Conservation (phyloP, 2,888 invertebrate species). For the Ectemnius continuus region DNA sequence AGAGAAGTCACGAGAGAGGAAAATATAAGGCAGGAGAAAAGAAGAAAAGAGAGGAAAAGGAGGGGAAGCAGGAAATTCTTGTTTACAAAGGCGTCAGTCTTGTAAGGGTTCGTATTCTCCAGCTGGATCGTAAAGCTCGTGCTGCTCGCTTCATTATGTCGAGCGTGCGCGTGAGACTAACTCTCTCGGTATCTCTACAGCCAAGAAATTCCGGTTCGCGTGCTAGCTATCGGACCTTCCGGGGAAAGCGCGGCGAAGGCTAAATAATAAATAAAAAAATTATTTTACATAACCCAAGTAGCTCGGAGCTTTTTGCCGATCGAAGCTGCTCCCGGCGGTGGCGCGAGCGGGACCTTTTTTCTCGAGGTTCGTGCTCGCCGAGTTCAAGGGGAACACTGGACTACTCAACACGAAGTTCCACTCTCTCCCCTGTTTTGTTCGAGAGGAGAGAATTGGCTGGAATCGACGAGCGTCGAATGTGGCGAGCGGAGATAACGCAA, state of each 20-base stretch:
- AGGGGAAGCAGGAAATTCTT: conserved; percentile 3
- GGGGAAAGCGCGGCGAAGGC: conserved; percentile 43
- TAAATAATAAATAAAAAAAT: conserved; percentile 70
- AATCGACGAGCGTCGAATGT: conserved; percentile 38
- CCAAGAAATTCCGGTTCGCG: conserved; percentile 61
- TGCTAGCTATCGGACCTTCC: conserved; percentile 60
- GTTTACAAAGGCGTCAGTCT: conserved; percentile 43
- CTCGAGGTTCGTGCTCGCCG: conserved; percentile 22
- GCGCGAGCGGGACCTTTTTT: conserved; percentile 9
- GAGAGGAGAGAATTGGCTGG: conserved; percentile 28
- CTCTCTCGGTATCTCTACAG: conserved; percentile 31
- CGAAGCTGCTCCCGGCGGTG: conserved; percentile 19
- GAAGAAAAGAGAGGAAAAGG: background rate
- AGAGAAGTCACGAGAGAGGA: background rate
- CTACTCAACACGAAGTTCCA: too few species aligned
- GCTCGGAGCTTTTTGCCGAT: conserved; percentile 23
- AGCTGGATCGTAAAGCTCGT: conserved; percentile 28
- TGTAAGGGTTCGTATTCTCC: conserved; percentile 38
- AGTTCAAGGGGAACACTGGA: conserved; percentile 17
- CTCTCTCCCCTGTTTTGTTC: too few species aligned
- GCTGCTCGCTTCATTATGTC: conserved; percentile 36
- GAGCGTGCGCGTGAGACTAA: conserved; percentile 37
- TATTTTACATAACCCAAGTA: conserved; percentile 48
- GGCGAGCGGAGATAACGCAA: conserved; percentile 9
- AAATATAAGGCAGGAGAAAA: background rate